Evolutionary conservation across 2,797 vertebrate species (phyloP).

Genomic region (Pangasius djambal): DNA sequence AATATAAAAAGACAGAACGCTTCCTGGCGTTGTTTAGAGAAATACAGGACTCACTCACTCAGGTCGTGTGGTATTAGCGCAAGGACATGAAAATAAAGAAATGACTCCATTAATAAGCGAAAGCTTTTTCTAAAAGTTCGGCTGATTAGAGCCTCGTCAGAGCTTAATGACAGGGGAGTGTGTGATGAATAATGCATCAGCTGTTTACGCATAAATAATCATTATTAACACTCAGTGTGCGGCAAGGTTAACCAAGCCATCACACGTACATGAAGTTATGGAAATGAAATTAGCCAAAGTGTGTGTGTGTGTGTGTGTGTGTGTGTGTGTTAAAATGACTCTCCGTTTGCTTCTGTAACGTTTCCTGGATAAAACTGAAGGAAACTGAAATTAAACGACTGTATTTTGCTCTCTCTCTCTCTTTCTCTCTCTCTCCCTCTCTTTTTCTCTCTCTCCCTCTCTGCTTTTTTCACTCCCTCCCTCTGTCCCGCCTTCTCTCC

Average conservation of each 20-base stretch:
- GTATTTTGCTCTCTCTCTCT: neutral
- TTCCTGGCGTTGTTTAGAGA: neutral
- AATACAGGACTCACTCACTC: constrained; percentile 34
- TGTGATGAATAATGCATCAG: constrained; percentile 56
- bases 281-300: constrained; percentile 56
- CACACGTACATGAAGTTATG: constrained; percentile 50
- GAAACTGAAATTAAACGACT: neutral
- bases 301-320: neutral
- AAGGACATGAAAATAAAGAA: constrained; percentile 7
- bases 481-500: neutral
- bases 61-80: neutral
- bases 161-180: constrained; percentile 49
- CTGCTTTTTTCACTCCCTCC: neutral
- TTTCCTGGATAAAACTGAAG: too few relatives aligned
- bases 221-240: constrained; percentile 53
- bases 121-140: constrained; percentile 51
- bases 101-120: constrained; percentile 42
- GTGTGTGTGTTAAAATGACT: too few relatives aligned
- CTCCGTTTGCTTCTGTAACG: too few relatives aligned
- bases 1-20: neutral
- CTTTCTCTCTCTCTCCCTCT: neutral
- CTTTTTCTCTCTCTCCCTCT: neutral
- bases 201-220: constrained; percentile 55
- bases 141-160: constrained; percentile 56
- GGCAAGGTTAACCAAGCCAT: constrained; percentile 57